Evolutionary conservation across 2,888 invertebrate species (phyloP).

Genomic region (Rhogogaster chlorosoma): DNA sequence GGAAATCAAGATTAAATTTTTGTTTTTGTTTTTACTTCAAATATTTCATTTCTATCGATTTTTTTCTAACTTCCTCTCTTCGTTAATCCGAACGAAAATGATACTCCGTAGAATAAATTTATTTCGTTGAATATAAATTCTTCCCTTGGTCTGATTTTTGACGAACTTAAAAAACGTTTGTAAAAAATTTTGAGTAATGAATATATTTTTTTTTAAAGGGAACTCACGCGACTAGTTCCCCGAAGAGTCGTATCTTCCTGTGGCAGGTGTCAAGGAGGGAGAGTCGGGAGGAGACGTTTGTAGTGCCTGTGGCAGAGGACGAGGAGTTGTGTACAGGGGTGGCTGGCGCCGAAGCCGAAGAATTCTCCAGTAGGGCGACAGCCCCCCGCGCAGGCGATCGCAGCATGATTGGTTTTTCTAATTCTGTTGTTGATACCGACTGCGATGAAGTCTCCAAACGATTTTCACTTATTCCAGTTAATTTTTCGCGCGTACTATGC

Average conservation of each 20-base stretch:
- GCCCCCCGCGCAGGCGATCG: constrained; percentile 72
- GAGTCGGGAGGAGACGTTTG: constrained; percentile 78
- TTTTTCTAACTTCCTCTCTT: too few species aligned
- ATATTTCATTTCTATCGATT: too few species aligned
- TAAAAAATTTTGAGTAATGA: too few species aligned
- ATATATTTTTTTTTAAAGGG: constrained; percentile 23
- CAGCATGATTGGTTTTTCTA: constrained; percentile 66
- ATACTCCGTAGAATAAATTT: too few species aligned
- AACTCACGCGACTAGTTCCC: constrained; percentile 87
- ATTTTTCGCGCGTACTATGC: constrained; percentile 68
- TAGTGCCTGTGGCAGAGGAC: constrained; percentile 51
- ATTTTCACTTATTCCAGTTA: constrained; percentile 75
- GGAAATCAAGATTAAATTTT: too few species aligned
- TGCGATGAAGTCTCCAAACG: constrained; percentile 58
- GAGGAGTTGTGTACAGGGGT: constrained; percentile 68
- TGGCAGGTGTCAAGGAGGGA: constrained; percentile 87
- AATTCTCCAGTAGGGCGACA: constrained; percentile 63
- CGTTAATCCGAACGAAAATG: too few species aligned
- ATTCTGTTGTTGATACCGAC: constrained; percentile 61
- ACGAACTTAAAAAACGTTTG: too few species aligned
- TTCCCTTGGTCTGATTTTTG: too few species aligned
- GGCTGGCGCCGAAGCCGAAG: constrained; percentile 69
- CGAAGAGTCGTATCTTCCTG: constrained; percentile 86
- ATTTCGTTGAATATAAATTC: too few species aligned
- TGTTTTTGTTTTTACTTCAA: too few species aligned